phyloP scores from a whole-genome alignment of 2,797 vertebrate genomes.

The Ispidina picta region DNA sequence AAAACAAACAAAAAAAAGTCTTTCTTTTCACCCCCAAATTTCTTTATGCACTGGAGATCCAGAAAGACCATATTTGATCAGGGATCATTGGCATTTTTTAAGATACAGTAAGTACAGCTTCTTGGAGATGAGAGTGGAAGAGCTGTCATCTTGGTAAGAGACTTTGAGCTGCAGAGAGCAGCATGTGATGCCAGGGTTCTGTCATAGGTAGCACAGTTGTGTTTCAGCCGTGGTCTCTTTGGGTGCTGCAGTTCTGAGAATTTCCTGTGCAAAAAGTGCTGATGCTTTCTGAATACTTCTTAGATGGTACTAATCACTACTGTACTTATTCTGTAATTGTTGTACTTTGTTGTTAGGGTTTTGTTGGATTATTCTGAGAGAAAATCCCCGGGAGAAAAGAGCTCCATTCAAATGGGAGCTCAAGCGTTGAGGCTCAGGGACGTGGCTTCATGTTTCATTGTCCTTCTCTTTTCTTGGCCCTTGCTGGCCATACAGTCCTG shows the following conservation, averaged over 20 bases:
- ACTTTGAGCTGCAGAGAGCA: not conserved
- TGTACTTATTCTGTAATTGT: not conserved
- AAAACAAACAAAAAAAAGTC: not conserved
- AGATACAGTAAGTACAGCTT: not conserved
- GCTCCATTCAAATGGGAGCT: not conserved
- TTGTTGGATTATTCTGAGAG: not conserved
- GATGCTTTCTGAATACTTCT: not conserved
- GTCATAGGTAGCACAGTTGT: not conserved
- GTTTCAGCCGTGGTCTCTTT: not conserved
- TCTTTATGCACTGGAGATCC: not conserved
- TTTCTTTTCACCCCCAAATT: not conserved
- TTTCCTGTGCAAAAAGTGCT: not conserved
- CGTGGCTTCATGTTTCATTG: not conserved
- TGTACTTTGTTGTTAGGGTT: not conserved
- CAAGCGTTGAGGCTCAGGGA: not conserved
- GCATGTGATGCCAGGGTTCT: not conserved
- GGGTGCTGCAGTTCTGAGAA: not conserved
- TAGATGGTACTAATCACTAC: rapidly evolving
- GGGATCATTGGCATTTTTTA: not conserved
- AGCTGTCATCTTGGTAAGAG: not conserved
- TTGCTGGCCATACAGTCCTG: not conserved
- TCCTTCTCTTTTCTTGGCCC: not conserved
- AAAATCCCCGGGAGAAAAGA: not conserved
- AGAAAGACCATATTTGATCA: not conserved
- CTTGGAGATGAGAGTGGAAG: not conserved